phyloP scores from a whole-genome alignment of 1,140 invertebrate genomes.

The Pinna nobilis region DNA sequence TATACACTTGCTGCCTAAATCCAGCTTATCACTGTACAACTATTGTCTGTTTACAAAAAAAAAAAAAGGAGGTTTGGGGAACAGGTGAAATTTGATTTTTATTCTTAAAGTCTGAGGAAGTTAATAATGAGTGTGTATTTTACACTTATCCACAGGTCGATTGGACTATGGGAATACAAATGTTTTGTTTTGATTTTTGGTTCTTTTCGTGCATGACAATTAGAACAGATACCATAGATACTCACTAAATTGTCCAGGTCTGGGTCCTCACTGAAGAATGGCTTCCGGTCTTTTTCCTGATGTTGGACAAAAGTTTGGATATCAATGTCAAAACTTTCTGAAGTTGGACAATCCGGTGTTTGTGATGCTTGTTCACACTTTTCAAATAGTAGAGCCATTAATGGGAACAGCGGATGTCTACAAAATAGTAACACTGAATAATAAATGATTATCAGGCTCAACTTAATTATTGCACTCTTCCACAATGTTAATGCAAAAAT shows the following conservation, averaged over 20 bases:
- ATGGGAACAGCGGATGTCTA: slow-evolving; percentile 74
- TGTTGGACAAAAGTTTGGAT: slow-evolving; percentile 82
- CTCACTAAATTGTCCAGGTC: slow-evolving; percentile 94
- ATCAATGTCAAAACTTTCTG: slow-evolving; percentile 69
- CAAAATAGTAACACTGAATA: slow-evolving; percentile 20
- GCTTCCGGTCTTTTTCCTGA: slow-evolving; percentile 88
- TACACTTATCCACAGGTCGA: too few relatives aligned
- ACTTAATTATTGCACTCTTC: too few relatives aligned
- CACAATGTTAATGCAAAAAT: neutral
- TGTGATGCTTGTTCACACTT: slow-evolving; percentile 73
- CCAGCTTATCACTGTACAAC: too few relatives aligned
- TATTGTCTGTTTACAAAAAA: too few relatives aligned
- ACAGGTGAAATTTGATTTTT: too few relatives aligned
- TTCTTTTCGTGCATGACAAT: too few relatives aligned
- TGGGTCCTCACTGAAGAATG: slow-evolving; percentile 91
- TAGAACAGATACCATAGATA: slow-evolving; percentile 26
- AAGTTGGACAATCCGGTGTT: slow-evolving; percentile 62
- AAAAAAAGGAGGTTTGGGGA: too few relatives aligned
- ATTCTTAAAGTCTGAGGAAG: too few relatives aligned
- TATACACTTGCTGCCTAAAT: too few relatives aligned
- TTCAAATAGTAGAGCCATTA: slow-evolving; percentile 73
- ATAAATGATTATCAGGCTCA: slow-evolving; percentile 5
- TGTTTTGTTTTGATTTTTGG: too few relatives aligned
- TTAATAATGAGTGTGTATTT: too few relatives aligned
- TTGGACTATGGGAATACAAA: too few relatives aligned